Percentiles rank a stretch among this genome's conserved stretches.
These are phyloP conservation scores for Sturnus vulgaris DNA, from an alignment of 2,113 vertebrate genomes.

Conservation along the genomic window DNA sequence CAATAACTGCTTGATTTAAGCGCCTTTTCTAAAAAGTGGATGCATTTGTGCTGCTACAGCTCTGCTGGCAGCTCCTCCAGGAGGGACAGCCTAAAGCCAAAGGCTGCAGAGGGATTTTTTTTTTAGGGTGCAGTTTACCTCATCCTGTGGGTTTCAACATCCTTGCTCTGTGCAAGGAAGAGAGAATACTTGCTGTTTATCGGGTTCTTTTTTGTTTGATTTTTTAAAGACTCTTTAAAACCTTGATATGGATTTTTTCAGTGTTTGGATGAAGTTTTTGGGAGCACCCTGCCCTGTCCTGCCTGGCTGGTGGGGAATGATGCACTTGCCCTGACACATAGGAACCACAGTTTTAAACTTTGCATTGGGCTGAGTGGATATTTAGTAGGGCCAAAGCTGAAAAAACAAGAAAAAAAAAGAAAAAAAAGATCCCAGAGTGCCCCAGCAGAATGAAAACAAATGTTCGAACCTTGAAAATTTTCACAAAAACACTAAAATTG, in stretches of 20 bases:
- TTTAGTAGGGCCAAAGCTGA: not conserved
- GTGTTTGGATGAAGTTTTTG: not conserved
- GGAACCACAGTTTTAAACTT: not conserved
- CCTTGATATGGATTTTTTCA: not conserved
- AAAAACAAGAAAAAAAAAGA: not conserved
- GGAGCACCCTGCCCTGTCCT: not conserved
- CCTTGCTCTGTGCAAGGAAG: accelerated
- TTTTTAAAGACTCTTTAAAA: not conserved
- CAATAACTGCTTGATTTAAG: not conserved
- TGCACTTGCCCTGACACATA: accelerated
- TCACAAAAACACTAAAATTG: not conserved
- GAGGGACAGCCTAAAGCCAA: not conserved
- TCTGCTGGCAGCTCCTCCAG: not conserved
- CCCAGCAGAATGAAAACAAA: not conserved
- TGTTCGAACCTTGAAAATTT: not conserved
- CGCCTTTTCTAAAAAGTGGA: not conserved
- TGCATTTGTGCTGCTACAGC: not conserved
- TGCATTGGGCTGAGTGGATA: not conserved
- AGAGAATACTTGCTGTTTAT: not conserved
- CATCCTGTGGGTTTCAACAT: not conserved
- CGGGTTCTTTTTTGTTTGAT: not conserved
- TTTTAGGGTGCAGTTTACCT: not conserved
- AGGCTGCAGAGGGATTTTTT: not conserved
- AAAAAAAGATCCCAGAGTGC: too few species aligned
- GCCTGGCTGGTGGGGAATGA: accelerated